Conservation (phyloP, 2,797 vertebrate species). For the Ispidina picta region DNA sequence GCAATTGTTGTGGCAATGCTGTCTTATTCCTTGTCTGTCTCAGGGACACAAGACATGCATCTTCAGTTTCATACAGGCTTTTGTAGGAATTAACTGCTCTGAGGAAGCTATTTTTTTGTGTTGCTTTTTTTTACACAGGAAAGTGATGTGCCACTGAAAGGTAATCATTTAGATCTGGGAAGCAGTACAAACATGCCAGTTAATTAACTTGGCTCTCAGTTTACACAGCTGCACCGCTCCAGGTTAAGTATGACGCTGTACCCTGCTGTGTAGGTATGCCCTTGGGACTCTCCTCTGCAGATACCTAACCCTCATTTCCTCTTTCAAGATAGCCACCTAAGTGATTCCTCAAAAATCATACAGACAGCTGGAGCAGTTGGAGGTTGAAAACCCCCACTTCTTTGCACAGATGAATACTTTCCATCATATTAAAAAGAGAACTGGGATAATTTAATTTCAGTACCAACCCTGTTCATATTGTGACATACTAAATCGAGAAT, state of each 20-base stretch:
- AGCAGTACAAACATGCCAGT: neutral
- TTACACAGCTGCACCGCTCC: constrained; percentile 4
- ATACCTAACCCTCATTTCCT: neutral
- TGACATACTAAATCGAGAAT: neutral
- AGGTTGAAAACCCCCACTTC: neutral
- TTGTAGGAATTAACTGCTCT: neutral
- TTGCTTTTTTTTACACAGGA: neutral
- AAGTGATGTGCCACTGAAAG: neutral
- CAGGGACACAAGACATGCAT: fast-evolving
- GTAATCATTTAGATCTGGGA: neutral
- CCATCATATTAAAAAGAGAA: neutral
- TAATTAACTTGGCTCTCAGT: constrained; percentile 7
- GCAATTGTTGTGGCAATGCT: fast-evolving
- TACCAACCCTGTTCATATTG: neutral
- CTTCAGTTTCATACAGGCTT: neutral
- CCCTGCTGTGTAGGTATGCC: neutral
- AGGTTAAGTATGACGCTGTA: neutral
- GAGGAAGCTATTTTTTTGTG: fast-evolving
- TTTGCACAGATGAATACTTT: neutral
- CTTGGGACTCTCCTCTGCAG: neutral
- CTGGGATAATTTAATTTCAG: neutral
- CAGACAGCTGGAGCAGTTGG: neutral
- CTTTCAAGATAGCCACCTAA: neutral
- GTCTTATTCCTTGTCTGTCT: neutral
- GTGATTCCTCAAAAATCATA: neutral